A percentile compares a stretch with the other conserved stretches of the same genome.
These are phyloP conservation scores for Petrocephalus microphthalmus DNA, from an alignment of 2,113 vertebrate genomes.

Conservation along the genomic window DNA sequence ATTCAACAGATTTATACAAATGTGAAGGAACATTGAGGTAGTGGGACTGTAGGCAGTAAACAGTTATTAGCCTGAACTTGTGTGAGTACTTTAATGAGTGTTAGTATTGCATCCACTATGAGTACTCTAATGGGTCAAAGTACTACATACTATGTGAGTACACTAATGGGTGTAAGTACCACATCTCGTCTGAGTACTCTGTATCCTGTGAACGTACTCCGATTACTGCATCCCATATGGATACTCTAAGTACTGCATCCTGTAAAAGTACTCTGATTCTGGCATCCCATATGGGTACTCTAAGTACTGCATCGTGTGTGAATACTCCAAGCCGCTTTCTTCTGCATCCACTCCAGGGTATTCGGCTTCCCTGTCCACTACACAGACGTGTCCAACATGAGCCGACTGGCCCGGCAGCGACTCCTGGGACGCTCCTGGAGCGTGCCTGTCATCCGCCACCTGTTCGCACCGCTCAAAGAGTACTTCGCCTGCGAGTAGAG, in stretches of 20 bases:
- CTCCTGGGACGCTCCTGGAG: conserved; percentile 97
- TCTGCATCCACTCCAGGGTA: conserved; percentile 61
- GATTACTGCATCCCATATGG: background rate
- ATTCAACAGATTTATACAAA: background rate
- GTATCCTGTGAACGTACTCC: too few species aligned
- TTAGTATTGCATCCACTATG: background rate
- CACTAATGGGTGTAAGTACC: too few species aligned
- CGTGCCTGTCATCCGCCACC: conserved; percentile 94
- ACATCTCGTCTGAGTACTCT: too few species aligned
- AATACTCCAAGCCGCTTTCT: background rate
- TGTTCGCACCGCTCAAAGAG: conserved; percentile 96
- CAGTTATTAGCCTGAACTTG: background rate
- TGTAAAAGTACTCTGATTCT: too few species aligned
- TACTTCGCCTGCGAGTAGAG: conserved; percentile 93
- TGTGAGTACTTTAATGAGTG: background rate
- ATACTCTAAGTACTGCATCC: background rate
- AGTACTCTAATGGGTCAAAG: too few species aligned
- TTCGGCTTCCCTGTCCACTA: conserved; percentile 97
- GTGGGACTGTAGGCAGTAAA: background rate
- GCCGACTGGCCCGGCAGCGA: conserved; percentile 93
- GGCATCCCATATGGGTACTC: background rate
- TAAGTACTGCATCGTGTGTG: background rate
- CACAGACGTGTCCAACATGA: conserved; percentile 99
- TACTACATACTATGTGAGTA: too few species aligned
- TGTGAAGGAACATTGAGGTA: background rate